Evolutionary conservation across 2,113 vertebrate species (phyloP), one percentile per base, ranked within the genome.

Genomic region (Hippocampus guttulatus): DNA sequence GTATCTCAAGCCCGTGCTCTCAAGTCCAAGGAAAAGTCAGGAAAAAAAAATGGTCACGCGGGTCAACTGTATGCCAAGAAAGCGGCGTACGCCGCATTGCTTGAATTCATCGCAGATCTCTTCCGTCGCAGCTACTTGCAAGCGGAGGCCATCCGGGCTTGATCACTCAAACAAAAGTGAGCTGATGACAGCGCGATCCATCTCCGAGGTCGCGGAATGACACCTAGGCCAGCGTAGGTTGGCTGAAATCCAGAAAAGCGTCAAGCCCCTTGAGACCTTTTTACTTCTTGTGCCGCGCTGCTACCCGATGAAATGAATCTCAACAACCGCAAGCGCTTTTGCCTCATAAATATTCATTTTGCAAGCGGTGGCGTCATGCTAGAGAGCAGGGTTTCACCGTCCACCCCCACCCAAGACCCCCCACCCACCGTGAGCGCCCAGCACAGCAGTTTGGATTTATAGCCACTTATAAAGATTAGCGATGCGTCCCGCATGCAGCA

Each of bases 401-500:
- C n/a, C 47, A 1, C 69, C 70, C 64, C 70, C 16, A 12, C 67
- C 6, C 43, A 40, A 61, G 25, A 18, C 11, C 27, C 8, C 33
- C 33, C 33, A 38, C 15, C 41, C 25, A n/a, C 10, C 21, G 0
- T 8, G 47, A 65, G 52, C n/a, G 51, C 77, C 74, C 74, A 49
- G 64, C 78, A 67, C 76, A 68, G 78, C 73, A 43, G 47, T 78
- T 69, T 73, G 76, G 78, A 87, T 87, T 88, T 88, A 85, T 82
- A 62, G 79, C 79, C 83, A 84, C 87, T 86, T 82, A 79, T 84
- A 81, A 76, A 82, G 87, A 88, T 85, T 84, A 88, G 81, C 67
- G 80, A 81, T 73, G 80, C 82, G 23, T 83, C 75, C 57, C 61
- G 74, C 81, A 72, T 81, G 68, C 75, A 68, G 64, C 70, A 14